A percentile compares a stretch with the other conserved stretches of the same genome.
These are phyloP conservation scores for Typhlichthys subterraneus DNA, from an alignment of 2,797 vertebrate genomes.

Conservation along the genomic window DNA sequence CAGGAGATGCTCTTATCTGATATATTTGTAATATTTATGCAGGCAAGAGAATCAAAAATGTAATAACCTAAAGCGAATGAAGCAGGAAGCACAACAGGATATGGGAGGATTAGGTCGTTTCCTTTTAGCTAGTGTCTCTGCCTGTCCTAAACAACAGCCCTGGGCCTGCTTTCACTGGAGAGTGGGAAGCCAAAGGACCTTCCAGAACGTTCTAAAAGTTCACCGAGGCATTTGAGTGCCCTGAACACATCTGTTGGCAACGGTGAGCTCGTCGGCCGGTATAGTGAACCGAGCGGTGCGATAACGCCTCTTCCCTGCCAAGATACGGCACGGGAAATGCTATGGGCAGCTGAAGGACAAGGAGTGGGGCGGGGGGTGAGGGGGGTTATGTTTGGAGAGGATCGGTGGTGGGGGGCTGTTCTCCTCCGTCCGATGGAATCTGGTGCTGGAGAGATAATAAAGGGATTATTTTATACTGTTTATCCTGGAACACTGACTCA, in stretches of 20 bases:
- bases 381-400: slow-evolving; percentile 85
- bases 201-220: slow-evolving; percentile 45
- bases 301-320: slow-evolving; percentile 80
- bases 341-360: slow-evolving; percentile 83
- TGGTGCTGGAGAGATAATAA: slow-evolving; percentile 93
- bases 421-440: slow-evolving; percentile 86
- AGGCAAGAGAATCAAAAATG: slow-evolving; percentile 79
- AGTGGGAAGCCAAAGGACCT: slow-evolving; percentile 51
- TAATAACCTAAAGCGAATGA: slow-evolving; percentile 81
- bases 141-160: slow-evolving; percentile 70
- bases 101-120: slow-evolving; percentile 96
- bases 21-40: slow-evolving; percentile 92
- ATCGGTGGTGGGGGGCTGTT: slow-evolving; percentile 66
- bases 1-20: slow-evolving; percentile 86
- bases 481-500: slow-evolving; percentile 89
- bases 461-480: slow-evolving; percentile 85
- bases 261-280: slow-evolving; percentile 51
- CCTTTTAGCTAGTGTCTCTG: slow-evolving; percentile 79
- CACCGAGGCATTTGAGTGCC: slow-evolving; percentile 38
- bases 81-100: slow-evolving; percentile 98
- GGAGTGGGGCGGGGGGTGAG: slow-evolving; percentile 30
- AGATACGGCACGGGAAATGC: slow-evolving; percentile 77
- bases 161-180: slow-evolving; percentile 75
- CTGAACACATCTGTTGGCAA: slow-evolving; percentile 32
- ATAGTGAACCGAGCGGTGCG: slow-evolving; percentile 64